Evolutionary conservation across 2,888 invertebrate species (phyloP).

Genomic region (Allacma fusca): DNA sequence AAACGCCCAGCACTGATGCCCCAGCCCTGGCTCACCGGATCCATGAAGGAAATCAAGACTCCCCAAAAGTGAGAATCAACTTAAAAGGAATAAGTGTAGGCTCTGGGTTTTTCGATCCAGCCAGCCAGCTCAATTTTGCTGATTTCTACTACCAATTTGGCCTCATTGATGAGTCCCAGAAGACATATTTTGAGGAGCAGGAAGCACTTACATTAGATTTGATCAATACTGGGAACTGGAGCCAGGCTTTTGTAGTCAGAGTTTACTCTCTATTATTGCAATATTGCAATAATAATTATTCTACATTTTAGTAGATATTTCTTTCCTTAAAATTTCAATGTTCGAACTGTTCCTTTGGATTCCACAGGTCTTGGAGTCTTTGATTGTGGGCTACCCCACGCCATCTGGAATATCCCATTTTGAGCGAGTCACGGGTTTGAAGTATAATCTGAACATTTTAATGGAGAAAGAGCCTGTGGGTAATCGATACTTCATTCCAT

Average conservation of each 20-base stretch:
- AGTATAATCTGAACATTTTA: conserved; percentile 79
- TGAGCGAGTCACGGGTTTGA: conserved; percentile 77
- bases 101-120: conserved; percentile 80
- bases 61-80: conserved; percentile 72
- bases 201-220: conserved; percentile 17
- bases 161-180: conserved; percentile 73
- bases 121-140: conserved; percentile 77
- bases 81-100: conserved; percentile 70
- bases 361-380: conserved; percentile 69
- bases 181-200: conserved; percentile 62
- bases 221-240: conserved; percentile 6
- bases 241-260: conserved; percentile 25
- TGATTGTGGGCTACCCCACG: conserved; percentile 75
- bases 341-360: background rate
- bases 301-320: too few species aligned
- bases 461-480: conserved; percentile 69
- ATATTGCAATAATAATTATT: conserved; percentile 1
- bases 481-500: conserved; percentile 58
- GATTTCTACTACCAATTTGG: conserved; percentile 82
- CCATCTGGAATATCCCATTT: conserved; percentile 69
- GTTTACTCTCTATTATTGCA: too few species aligned
- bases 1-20: too few species aligned
- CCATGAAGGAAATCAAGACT: conserved; percentile 69
- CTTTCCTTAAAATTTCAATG: background rate
- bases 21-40: conserved; percentile 72